Conservation (phyloP, 2,797 vertebrate genomes). For the Fistularia commersonii region DNA sequence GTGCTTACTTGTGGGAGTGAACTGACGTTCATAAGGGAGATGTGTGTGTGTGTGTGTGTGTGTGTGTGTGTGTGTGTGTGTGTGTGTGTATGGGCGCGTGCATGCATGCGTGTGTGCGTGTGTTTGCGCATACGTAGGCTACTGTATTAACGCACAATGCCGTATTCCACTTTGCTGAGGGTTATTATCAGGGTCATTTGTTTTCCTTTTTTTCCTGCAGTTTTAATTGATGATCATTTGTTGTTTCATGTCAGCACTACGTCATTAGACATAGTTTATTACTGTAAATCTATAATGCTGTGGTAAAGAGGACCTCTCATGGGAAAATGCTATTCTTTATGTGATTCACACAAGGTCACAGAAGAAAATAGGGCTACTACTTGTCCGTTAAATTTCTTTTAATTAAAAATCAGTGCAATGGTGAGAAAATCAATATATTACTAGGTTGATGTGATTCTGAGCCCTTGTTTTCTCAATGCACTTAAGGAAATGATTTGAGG, state of each 20-base stretch:
- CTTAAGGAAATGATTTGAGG: no score
- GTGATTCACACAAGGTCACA: conserved; percentile 62
- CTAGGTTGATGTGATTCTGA: not conserved
- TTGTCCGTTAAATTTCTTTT: conserved; percentile 25
- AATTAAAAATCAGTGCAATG: conserved; percentile 20
- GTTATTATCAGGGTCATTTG: conserved; percentile 55
- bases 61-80: conserved; percentile 1
- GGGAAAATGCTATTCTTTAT: conserved; percentile 54
- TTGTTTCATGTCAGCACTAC: conserved; percentile 55
- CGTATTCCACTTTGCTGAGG: conserved; percentile 8
- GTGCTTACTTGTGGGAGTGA: conserved; percentile 60
- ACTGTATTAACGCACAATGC: no score
- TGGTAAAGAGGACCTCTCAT: conserved; percentile 36
- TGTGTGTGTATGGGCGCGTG: conserved; percentile 4
- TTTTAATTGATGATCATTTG: conserved; percentile 71
- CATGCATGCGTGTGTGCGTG: not conserved
- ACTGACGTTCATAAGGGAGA: conserved; percentile 4
- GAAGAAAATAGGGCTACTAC: conserved; percentile 18
- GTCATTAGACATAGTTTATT: conserved; percentile 67
- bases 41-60: not conserved
- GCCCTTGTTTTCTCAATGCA: no score
- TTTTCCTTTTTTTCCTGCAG: conserved; percentile 41
- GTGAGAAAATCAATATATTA: conserved; percentile 7
- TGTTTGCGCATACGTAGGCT: not conserved
- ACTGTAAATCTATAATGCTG: conserved; percentile 50